Percentiles rank a stretch among this genome's conserved stretches.
Conservation (phyloP, 2,888 invertebrate genomes). For the Oeneis ivallda region DNA sequence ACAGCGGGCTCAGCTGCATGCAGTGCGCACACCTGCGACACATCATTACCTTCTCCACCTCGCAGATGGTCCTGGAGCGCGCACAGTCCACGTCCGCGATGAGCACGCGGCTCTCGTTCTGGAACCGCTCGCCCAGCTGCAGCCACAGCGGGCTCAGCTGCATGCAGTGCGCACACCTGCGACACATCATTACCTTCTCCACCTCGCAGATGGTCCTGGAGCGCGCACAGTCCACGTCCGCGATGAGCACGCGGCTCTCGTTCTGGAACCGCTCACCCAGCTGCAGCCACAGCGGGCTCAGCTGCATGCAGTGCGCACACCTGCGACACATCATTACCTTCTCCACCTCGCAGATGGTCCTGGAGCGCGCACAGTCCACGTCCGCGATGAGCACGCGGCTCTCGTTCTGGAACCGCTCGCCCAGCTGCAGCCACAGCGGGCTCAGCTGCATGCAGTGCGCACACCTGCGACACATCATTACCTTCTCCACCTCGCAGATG, state of each 20-base stretch:
- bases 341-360: too few species aligned
- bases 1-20: slow-evolving; percentile 90
- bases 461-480: slow-evolving; percentile 78
- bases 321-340: slow-evolving; percentile 54
- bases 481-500: too few species aligned
- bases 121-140: slow-evolving; percentile 87
- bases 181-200: slow-evolving; percentile 16
- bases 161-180: slow-evolving; percentile 93
- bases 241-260: too few species aligned
- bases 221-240: too few species aligned
- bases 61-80: slow-evolving; percentile 86
- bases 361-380: too few species aligned
- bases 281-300: too few species aligned
- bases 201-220: too few species aligned
- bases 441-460: slow-evolving; percentile 93
- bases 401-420: too few species aligned
- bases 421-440: too few species aligned
- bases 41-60: slow-evolving; percentile 84
- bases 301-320: slow-evolving; percentile 93
- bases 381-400: too few species aligned
- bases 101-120: slow-evolving; percentile 82
- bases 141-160: slow-evolving; percentile 92
- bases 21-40: slow-evolving; percentile 67
- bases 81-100: slow-evolving; percentile 94
- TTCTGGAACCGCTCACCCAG: too few species aligned